phyloP scores from a whole-genome alignment of 2,888 invertebrate genomes.

The Oscheius sp. region DNA sequence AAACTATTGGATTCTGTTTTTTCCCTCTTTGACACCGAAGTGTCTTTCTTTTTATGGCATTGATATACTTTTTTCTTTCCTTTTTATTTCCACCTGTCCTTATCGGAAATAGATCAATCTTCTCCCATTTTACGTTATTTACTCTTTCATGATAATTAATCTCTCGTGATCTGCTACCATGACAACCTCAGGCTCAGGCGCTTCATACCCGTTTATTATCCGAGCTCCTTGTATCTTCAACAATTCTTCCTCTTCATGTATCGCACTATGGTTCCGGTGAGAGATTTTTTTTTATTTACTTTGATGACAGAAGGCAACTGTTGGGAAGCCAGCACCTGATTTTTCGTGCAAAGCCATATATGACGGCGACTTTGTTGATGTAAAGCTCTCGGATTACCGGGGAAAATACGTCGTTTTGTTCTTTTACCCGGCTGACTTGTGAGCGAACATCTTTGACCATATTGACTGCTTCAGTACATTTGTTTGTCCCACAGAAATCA shows the following conservation, averaged over 20 bases:
- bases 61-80: not conserved
- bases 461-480: conserved; percentile 74
- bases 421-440: conserved; percentile 69
- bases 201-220: not conserved
- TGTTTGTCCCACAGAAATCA: conserved; percentile 84
- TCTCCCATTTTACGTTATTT: not conserved
- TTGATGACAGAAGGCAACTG: conserved; percentile 46
- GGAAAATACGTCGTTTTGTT: conserved; percentile 69
- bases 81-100: not conserved
- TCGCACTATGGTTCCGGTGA: conserved; percentile 10
- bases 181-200: conserved; percentile 15
- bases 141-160: not conserved
- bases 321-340: conserved; percentile 68
- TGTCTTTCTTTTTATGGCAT: not conserved
- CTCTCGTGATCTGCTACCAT: not conserved
- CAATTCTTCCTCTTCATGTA: conserved; percentile 3
- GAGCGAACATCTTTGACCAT: not conserved
- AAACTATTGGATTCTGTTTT: not conserved
- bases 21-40: not conserved
- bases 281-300: not conserved
- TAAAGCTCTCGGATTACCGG: conserved; percentile 62
- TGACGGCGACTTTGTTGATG: conserved; percentile 66
- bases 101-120: not conserved
- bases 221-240: no score
- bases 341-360: conserved; percentile 65